These are phyloP conservation scores for Leuciscus idus DNA, from an alignment of 2,113 vertebrate genomes.

Conservation along the genomic window DNA sequence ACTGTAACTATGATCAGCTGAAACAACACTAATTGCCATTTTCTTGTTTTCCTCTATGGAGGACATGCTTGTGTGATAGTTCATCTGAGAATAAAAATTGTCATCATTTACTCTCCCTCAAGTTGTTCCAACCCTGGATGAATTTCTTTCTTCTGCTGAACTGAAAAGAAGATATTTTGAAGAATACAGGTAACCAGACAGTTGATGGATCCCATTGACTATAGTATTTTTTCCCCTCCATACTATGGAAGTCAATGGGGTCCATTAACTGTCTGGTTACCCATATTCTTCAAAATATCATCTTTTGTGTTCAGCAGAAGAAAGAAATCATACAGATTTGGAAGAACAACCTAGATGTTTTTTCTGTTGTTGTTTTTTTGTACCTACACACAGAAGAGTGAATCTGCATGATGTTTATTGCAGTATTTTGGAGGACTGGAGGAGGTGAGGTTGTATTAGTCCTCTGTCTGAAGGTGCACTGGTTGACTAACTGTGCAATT, in stretches of 20 bases:
- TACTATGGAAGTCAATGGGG: neutral
- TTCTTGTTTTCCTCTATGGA: slow-evolving; percentile 38
- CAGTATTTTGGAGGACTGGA: neutral
- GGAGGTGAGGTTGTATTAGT: neutral
- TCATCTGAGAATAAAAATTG: neutral
- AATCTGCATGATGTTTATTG: neutral
- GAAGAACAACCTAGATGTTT: neutral
- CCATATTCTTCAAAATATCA: neutral
- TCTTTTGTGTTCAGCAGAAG: neutral
- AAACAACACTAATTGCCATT: slow-evolving; percentile 31
- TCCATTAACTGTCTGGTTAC: neutral
- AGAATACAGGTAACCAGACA: too few species aligned
- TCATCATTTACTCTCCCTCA: neutral
- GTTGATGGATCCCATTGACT: too few species aligned
- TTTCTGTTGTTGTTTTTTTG: neutral
- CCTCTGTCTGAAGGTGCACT: neutral
- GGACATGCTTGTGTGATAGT: slow-evolving; percentile 21
- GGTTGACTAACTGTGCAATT: neutral
- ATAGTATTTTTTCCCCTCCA: neutral
- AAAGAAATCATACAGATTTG: neutral
- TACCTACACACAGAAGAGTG: neutral
- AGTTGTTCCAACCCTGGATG: neutral
- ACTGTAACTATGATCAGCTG: neutral
- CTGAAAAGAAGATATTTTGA: too few species aligned
- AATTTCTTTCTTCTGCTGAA: neutral